Conservation (phyloP, 2,797 vertebrate species). For the Emydoidea blandingii region DNA sequence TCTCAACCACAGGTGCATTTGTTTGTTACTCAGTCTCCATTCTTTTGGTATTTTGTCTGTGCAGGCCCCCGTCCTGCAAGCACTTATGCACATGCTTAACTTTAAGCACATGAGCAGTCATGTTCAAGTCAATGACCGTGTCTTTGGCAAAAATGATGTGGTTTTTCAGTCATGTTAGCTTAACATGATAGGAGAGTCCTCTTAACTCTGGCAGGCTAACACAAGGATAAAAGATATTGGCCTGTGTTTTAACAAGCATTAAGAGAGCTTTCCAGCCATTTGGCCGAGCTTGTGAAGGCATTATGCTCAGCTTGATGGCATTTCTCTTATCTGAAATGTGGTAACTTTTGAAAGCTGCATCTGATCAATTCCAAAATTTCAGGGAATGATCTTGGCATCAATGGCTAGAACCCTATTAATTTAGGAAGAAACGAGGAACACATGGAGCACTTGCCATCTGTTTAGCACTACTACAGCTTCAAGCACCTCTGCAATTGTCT, state of each 20-base stretch:
- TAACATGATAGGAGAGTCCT: neutral
- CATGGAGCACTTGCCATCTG: neutral
- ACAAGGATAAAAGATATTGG: neutral
- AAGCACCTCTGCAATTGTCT: neutral
- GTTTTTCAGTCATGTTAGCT: neutral
- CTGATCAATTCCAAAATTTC: neutral
- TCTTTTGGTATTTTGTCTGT: neutral
- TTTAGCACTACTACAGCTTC: neutral
- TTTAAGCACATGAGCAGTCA: neutral
- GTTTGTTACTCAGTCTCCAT: neutral
- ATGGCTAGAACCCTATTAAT: neutral
- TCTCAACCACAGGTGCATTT: neutral
- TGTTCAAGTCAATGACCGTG: neutral
- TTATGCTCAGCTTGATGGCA: neutral
- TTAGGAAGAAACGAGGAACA: neutral
- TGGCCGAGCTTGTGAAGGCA: neutral
- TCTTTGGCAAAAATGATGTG: neutral
- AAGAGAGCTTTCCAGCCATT: neutral
- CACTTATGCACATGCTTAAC: neutral
- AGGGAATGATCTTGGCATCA: neutral
- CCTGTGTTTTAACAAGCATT: neutral
- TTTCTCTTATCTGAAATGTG: neutral
- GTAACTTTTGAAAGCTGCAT: neutral
- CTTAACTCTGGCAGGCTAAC: neutral
- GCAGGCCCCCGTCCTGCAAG: neutral